phyloP scores from a whole-genome alignment of 2,797 vertebrate species.

The Petrocephalus schoutedeni region DNA sequence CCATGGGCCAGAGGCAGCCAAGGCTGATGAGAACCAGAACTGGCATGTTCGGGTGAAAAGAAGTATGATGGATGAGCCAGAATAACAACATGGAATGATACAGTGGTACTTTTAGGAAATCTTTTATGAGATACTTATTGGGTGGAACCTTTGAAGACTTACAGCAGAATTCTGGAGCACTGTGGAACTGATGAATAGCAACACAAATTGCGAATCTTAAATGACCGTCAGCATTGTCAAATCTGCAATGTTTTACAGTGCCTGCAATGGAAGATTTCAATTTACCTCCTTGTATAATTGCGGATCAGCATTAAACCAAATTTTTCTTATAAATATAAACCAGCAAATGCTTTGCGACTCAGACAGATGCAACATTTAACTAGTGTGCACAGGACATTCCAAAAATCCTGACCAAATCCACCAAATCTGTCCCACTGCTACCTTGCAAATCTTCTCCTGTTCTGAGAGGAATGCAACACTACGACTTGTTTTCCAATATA shows the following conservation, averaged over 20 bases:
- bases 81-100: not conserved
- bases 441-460: not conserved
- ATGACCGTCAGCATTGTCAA: not conserved
- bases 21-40: not conserved
- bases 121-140: not conserved
- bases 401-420: not conserved
- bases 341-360: not conserved
- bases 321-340: not conserved
- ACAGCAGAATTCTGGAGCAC: not conserved
- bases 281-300: not conserved
- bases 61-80: conserved; percentile 2
- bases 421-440: not conserved
- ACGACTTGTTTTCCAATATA: not conserved
- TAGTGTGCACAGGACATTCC: not conserved
- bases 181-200: not conserved
- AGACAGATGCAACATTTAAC: not conserved
- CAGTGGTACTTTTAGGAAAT: not conserved
- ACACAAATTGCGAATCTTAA: not conserved
- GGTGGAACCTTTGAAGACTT: not conserved
- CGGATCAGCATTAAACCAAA: not conserved
- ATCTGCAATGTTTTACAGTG: not conserved
- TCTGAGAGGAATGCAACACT: not conserved
- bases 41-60: not conserved
- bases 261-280: not conserved
- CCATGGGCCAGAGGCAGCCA: not conserved